Conservation (phyloP, 2,888 invertebrate species). For the Volucella inanis region DNA sequence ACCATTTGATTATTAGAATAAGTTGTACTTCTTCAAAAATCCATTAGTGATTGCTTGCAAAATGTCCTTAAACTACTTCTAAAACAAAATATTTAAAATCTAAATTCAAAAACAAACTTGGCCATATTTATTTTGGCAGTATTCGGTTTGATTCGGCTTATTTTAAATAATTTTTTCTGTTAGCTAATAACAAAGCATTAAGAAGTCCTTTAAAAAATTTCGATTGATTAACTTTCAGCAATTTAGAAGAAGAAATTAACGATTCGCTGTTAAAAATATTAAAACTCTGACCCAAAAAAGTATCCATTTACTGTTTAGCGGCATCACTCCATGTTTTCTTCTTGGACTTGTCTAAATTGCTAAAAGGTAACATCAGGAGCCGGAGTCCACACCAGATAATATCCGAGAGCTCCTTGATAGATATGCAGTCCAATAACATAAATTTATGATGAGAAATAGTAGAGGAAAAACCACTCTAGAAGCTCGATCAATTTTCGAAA, state of each 20-base stretch:
- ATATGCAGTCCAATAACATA: conserved; percentile 91
- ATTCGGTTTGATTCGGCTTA: conserved; percentile 15
- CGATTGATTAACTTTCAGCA: conserved; percentile 57
- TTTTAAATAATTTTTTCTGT: conserved; percentile 9
- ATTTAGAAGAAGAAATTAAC: conserved; percentile 73
- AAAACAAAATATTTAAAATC: not conserved
- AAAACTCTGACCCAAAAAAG: conserved; percentile 7
- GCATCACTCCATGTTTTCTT: conserved; percentile 77
- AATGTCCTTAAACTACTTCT: not conserved
- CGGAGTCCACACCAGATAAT: conserved; percentile 78
- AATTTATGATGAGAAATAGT: conserved; percentile 89
- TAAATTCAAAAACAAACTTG: not conserved
- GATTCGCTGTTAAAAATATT: conserved; percentile 26
- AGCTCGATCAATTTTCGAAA: conserved; percentile 90
- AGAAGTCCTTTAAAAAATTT: conserved; percentile 48
- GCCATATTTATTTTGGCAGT: conserved; percentile 10
- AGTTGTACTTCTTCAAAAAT: too few relatives aligned
- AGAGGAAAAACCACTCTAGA: conserved; percentile 90
- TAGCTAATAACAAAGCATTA: conserved; percentile 47
- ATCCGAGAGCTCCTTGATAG: conserved; percentile 85
- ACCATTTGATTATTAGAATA: too few relatives aligned
- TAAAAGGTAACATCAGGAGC: conserved; percentile 83
- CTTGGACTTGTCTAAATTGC: conserved; percentile 82
- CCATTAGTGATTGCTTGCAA: not conserved
- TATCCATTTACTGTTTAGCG: conserved; percentile 1